Evolutionary conservation across 2,888 invertebrate genomes (phyloP), one percentile per base, ranked within the genome.

Genomic region (Acleris literana): DNA sequence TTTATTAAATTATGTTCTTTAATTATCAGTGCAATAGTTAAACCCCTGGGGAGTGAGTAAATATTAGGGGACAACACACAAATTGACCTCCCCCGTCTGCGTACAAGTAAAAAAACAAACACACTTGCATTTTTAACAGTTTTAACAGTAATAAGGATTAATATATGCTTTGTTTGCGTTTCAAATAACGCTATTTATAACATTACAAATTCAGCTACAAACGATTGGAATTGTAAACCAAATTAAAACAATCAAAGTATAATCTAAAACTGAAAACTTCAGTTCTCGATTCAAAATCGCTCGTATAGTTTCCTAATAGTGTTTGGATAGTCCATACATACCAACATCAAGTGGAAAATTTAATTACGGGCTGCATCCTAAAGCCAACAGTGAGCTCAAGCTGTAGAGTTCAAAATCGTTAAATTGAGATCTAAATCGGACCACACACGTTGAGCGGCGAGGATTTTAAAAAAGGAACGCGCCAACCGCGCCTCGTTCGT

Each of bases 391-490:
- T 76, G 73, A 59, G 17, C 9, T 16, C 6, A 13, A 46, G 5
- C 16, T 69, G 67, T 44, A 64, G 20, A 72, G 74, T 57, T 60
- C 65, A 73, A 69, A 73, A 71, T 77, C 60, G 59, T 68, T 64
- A 55, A 49, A 33, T 46, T 51, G 58, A 55, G 65, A 59, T 68
- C 69, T 53, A 62, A 69, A 72, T 70, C 74, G 84, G 90, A 91
- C 91, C 91, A 91, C 92, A 92, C 92, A 92, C 91, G 91, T 84
- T 80, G 90, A 71, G 82, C 83, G 83, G 81, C 79, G 78, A 77
- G 80, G 81, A 79, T 85, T 88, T 89, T 88, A 88, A 92, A 91
- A 92, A 92, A 92, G 84, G 90, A 90, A 92, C 87, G 87, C 86
- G 79, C 85, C 79, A 87, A 89, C 86, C 88, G 90, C 87, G 88